Evolutionary conservation across 2,113 vertebrate species (phyloP).

Genomic region (Machaerirhynchus nigripectus): DNA sequence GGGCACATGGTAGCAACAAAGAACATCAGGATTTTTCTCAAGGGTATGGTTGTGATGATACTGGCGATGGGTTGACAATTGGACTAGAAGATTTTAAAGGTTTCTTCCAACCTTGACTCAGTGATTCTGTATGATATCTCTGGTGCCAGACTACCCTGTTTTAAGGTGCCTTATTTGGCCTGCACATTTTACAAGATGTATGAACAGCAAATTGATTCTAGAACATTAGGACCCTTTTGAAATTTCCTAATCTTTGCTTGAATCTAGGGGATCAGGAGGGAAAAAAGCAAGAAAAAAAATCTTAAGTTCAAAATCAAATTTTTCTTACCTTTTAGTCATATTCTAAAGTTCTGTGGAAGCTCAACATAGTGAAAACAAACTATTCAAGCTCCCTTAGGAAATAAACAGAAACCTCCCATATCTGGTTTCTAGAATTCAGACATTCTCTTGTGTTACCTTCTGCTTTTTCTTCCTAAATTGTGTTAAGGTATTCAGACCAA

Average conservation of each 20-base stretch:
- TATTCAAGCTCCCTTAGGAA: not conserved
- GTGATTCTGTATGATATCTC: not conserved
- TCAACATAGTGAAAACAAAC: not conserved
- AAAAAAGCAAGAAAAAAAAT: not conserved
- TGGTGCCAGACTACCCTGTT: not conserved
- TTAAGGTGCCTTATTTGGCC: not conserved
- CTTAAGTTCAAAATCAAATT: not conserved
- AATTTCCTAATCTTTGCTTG: not conserved
- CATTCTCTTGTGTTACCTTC: not conserved
- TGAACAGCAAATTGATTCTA: not conserved
- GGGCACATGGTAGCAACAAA: not conserved
- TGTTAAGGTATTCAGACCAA: not conserved
- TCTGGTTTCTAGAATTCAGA: not conserved
- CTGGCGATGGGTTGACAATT: not conserved
- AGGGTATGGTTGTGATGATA: not conserved
- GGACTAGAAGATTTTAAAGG: not conserved
- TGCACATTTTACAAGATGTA: not conserved
- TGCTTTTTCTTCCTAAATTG: not conserved
- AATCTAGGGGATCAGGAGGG: not conserved
- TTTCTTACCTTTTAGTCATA: not conserved
- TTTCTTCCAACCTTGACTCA: not conserved
- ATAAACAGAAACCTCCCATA: accelerated
- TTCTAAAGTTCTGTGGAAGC: not conserved
- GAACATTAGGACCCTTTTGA: not conserved
- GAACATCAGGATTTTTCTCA: not conserved